phyloP scores from a whole-genome alignment of 2,113 vertebrate species.

The Odocoileus hemionus region DNA sequence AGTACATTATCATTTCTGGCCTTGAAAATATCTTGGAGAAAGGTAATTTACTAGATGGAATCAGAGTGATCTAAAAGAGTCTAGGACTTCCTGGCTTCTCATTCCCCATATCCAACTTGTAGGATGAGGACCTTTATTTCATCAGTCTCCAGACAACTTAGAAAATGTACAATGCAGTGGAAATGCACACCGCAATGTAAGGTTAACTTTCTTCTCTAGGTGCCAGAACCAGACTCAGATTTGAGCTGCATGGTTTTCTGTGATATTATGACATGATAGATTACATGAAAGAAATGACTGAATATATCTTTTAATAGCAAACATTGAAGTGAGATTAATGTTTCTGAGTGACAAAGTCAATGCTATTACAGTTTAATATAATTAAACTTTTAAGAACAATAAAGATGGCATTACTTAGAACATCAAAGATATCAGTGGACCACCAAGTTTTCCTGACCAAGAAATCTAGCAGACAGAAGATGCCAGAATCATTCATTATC shows the following conservation, averaged over 20 bases:
- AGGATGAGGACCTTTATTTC: not conserved
- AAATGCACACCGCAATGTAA: not conserved
- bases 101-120: not conserved
- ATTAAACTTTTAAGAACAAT: not conserved
- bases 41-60: conserved; percentile 55
- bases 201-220: not conserved
- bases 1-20: conserved; percentile 50
- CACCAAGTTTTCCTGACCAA: not conserved
- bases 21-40: conserved; percentile 41
- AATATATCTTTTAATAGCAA: not conserved
- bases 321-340: not conserved
- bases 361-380: not conserved
- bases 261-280: not conserved
- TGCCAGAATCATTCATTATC: not conserved
- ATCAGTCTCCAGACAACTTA: not conserved
- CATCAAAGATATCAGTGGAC: not conserved
- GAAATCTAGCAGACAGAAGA: not conserved
- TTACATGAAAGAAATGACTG: not conserved
- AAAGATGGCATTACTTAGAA: not conserved
- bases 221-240: not conserved
- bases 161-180: not conserved
- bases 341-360: not conserved
- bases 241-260: not conserved
- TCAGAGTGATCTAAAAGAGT: conserved; percentile 28
- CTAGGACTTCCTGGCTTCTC: not conserved